Conservation (phyloP, 2,797 vertebrate genomes). For the Notolabrus celidotus region DNA sequence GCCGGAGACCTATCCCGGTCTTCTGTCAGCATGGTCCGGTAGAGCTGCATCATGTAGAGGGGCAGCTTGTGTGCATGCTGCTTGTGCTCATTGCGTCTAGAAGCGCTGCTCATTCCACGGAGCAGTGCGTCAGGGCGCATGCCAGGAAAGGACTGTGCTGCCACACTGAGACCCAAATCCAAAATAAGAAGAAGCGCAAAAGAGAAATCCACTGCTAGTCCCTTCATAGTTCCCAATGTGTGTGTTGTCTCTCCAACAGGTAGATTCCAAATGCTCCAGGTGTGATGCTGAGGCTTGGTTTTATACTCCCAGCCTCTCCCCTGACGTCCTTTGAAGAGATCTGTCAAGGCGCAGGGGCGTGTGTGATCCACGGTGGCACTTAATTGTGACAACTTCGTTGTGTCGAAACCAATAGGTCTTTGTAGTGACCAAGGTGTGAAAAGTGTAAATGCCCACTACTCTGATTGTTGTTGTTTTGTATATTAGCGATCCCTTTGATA, state of each 20-base stretch:
- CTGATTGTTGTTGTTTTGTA: conserved; percentile 53
- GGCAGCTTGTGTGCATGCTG: conserved; percentile 63
- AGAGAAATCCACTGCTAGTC: conserved; percentile 47
- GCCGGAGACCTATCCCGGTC: conserved; percentile 42
- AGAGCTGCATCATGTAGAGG: conserved; percentile 90
- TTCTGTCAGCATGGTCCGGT: conserved; percentile 80
- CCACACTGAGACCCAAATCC: conserved; percentile 34
- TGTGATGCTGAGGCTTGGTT: not conserved
- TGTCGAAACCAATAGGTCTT: conserved; percentile 79
- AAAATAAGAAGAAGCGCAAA: conserved; percentile 56
- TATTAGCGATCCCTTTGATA: conserved; percentile 74
- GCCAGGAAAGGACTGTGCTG: conserved; percentile 1
- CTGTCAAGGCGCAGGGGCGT: conserved; percentile 53
- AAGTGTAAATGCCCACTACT: conserved; percentile 28
- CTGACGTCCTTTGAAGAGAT: conserved; percentile 66
- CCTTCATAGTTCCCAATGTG: conserved; percentile 56
- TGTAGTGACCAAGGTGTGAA: conserved; percentile 76
- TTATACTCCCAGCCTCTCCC: conserved; percentile 43
- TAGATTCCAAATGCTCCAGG: conserved; percentile 43
- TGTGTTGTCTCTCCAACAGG: conserved; percentile 30
- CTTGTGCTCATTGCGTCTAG: conserved; percentile 33
- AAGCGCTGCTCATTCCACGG: conserved; percentile 29
- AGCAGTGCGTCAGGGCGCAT: conserved; percentile 44
- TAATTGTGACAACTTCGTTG: conserved; percentile 59
- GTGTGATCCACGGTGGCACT: conserved; percentile 69